Base-by-base conservation (phyloP, 1,140 invertebrate species). In the Drosophila leontia region DNA sequence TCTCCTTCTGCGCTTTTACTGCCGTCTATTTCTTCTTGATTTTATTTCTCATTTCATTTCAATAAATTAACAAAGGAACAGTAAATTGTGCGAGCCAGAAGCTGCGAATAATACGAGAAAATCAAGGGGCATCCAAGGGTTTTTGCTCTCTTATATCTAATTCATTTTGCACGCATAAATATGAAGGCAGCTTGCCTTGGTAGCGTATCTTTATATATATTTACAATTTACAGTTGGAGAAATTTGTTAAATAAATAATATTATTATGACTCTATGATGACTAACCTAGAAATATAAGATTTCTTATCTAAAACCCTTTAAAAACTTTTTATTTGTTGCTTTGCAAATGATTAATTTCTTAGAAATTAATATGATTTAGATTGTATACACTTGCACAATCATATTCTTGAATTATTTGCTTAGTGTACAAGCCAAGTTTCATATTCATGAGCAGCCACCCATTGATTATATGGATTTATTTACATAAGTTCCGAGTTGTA, bases 51-150 rank as follows among this genome's bases (percentile, higher is more conserved):
- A 82, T 86, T 86, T 86, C 75, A 83, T 91, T 91, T 91, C 72
- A 90, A 90, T 90, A 85, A 90, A 90, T 90, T 90, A 90, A 82
- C 85, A 80, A 74, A 81, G 78, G 60, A 86, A 87, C 65, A 70
- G 63, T 77, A 80, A 87, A 82, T 77, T 84, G 76, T 71, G 81
- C 60, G 62, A 61, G 62, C 57, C 71, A 84, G 80, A 80, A 67
- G 62, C 62, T 15, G 61, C 23, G 29, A 64, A 34, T 64, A 64
- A 50, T 50, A 62, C 26, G 41, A 59, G 72, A 84, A 80, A 78
- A 82, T 74, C 68, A 77, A 62, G 67, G 62, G 60, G 45, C 37
- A 75, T 29, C 41, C 29, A 45, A 32, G 39, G 68, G 41, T 53
- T 68, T 63, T 29, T 42, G 11, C 34, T 59, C 13, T 26, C 29